Base-by-base conservation (phyloP, 2,113 vertebrate genomes). In the Capreolus pygargus region DNA sequence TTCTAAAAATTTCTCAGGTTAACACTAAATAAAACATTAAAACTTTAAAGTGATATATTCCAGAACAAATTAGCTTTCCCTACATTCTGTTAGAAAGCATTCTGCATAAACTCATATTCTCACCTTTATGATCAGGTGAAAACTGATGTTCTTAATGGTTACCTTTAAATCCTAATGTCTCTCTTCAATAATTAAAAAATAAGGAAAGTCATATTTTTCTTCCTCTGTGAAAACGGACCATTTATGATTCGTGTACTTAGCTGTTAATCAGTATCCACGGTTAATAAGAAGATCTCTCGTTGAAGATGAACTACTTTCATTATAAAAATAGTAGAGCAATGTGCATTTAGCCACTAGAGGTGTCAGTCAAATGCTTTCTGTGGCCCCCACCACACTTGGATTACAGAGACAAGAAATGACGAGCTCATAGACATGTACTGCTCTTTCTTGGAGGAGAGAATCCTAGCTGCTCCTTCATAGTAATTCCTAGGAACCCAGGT, bases 111-210 rank as follows among this genome's bases (percentile, higher is more conserved):
- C 5, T 27, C 27, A 7, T 5, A 33, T 95, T 5, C 16, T 83
- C 47, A 88, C 17, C 33, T 83, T 95, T 60, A 76, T 84, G n/a
- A 13, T 84, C 58, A 95, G 93, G 83, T 39, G 19, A 83, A 94
- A 67, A 52, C 13, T 79, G 11, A n/a, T 70, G 1, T 84, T 96
- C 36, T 70, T 91, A 86, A 74, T 7, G 1, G 47, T 61, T 45
- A 67, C 19, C 39, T 95, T 5, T 57, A 39, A 47, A 27, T 39
- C 13, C 15, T 76, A n/a, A 16, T 50, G 43, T 64, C 6, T 54
- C 19, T 74, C 70, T 91, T 89, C 10, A 96, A 89, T 58, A 74
- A 88, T 91, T 93, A 85, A 84, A 19, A 89, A 93, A 82, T 50
- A 76, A 87, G 27, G 25, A 96, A 93, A 87, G 28, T 7, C 13